Evolutionary conservation across 2,797 vertebrate species (phyloP).

Genomic region (Synaphobranchus kaupii): DNA sequence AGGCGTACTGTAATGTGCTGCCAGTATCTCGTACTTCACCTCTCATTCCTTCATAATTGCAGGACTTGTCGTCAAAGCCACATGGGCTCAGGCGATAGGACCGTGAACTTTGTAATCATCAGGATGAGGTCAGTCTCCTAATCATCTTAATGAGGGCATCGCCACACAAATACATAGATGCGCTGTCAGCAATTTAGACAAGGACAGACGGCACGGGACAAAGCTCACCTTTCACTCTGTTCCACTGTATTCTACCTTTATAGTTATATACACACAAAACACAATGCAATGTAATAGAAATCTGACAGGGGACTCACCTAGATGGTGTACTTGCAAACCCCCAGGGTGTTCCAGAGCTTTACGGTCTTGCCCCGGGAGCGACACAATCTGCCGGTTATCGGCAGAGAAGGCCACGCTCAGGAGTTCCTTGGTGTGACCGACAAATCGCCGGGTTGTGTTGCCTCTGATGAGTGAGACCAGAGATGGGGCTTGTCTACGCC

Average conservation of each 20-base stretch:
- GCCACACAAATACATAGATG: background rate
- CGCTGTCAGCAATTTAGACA: background rate
- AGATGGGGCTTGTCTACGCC: background rate
- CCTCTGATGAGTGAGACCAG: slow-evolving; percentile 69
- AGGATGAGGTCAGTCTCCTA: slow-evolving; percentile 23
- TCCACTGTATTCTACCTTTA: background rate
- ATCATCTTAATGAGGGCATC: background rate
- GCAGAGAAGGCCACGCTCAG: slow-evolving; percentile 95
- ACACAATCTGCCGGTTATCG: slow-evolving; percentile 97
- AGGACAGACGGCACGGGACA: background rate
- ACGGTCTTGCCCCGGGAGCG: slow-evolving; percentile 95
- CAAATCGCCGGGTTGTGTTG: slow-evolving; percentile 87
- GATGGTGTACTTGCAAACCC: slow-evolving; percentile 97
- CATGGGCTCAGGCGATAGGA: slow-evolving; percentile 50
- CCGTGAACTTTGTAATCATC: slow-evolving; percentile 47
- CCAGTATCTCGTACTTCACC: background rate
- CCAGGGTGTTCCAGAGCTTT: slow-evolving; percentile 97
- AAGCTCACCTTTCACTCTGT: background rate
- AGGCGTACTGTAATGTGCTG: background rate
- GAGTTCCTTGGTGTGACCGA: slow-evolving; percentile 94
- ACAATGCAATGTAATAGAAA: background rate
- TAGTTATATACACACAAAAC: background rate
- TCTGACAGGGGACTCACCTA: slow-evolving; percentile 75
- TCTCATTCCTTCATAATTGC: slow-evolving; percentile 54
- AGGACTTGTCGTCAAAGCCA: slow-evolving; percentile 51